Conservation (phyloP, 2,113 vertebrate genomes). For the Mystacornis crossleyi region DNA sequence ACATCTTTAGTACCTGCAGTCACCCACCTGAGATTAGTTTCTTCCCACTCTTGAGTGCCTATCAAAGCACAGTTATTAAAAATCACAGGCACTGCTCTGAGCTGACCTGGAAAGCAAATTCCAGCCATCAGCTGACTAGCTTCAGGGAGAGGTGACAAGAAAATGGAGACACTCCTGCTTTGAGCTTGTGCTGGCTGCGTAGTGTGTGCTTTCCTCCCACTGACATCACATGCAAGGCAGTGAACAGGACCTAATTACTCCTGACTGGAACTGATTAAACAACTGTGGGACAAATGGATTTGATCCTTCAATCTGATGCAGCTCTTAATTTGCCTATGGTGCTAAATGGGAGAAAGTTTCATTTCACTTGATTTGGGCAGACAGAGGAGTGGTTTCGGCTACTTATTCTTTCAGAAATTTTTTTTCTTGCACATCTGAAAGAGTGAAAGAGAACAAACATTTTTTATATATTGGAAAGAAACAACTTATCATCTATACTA, state of each 20-base stretch:
- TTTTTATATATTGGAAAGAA: background rate
- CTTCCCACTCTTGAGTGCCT: background rate
- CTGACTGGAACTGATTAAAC: background rate
- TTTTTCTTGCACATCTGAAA: background rate
- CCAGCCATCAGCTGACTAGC: background rate
- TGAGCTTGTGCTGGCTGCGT: fast-evolving
- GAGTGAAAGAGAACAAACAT: background rate
- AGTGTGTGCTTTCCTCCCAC: background rate
- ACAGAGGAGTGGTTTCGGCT: background rate
- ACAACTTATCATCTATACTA: background rate
- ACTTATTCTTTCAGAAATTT: background rate
- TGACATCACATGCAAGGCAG: background rate
- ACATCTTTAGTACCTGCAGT: background rate
- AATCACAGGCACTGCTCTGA: background rate
- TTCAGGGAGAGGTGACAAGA: background rate
- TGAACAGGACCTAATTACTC: background rate
- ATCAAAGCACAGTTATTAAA: background rate
- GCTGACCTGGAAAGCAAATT: background rate
- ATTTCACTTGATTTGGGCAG: background rate
- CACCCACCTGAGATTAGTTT: background rate
- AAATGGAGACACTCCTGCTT: background rate
- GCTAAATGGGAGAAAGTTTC: background rate
- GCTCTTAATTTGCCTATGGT: background rate
- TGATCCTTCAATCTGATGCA: background rate
- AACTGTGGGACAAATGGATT: background rate